A percentile compares a stretch with the other conserved stretches of the same genome.
These are phyloP conservation scores for Mystacornis crossleyi DNA, from an alignment of 2,113 vertebrate genomes.

Conservation along the genomic window DNA sequence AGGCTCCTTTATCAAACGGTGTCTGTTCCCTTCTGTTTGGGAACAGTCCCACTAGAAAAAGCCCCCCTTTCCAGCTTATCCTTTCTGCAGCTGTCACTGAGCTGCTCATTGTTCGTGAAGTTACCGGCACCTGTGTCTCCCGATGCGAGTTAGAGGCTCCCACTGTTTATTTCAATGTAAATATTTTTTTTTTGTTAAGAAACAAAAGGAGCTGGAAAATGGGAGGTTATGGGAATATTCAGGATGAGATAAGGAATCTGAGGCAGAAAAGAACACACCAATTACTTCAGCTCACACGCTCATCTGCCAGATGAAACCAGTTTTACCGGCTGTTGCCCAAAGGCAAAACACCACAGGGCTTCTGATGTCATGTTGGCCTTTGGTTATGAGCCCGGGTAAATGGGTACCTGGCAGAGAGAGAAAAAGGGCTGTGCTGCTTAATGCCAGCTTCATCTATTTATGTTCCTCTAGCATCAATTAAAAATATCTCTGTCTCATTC, in stretches of 20 bases:
- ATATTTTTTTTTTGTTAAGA: conserved; percentile 58
- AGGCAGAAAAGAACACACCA: conserved; percentile 44
- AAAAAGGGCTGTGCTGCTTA: conserved; percentile 34
- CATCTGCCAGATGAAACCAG: conserved; percentile 70
- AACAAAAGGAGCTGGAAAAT: conserved; percentile 24
- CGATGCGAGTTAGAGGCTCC: background rate
- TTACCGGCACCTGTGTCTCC: background rate
- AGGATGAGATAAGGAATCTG: conserved; percentile 58
- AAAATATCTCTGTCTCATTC: conserved; percentile 68
- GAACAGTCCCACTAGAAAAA: background rate
- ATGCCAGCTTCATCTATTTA: conserved; percentile 59
- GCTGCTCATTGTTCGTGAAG: background rate
- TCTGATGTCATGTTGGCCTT: conserved; percentile 66
- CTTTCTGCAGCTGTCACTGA: background rate
- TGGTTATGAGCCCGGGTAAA: conserved; percentile 58
- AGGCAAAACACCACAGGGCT: conserved; percentile 67
- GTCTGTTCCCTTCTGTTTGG: background rate
- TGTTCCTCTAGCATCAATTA: conserved; percentile 65
- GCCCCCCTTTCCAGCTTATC: background rate
- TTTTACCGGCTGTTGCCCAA: conserved; percentile 68
- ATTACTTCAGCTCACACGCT: conserved; percentile 49
- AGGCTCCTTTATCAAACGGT: background rate
- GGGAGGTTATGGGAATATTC: conserved; percentile 45
- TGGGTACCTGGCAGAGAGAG: conserved; percentile 51
- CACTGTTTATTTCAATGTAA: conserved; percentile 54